These are phyloP conservation scores for Petaurus breviceps DNA, from an alignment of 2,113 vertebrate genomes.

Conservation along the genomic window DNA sequence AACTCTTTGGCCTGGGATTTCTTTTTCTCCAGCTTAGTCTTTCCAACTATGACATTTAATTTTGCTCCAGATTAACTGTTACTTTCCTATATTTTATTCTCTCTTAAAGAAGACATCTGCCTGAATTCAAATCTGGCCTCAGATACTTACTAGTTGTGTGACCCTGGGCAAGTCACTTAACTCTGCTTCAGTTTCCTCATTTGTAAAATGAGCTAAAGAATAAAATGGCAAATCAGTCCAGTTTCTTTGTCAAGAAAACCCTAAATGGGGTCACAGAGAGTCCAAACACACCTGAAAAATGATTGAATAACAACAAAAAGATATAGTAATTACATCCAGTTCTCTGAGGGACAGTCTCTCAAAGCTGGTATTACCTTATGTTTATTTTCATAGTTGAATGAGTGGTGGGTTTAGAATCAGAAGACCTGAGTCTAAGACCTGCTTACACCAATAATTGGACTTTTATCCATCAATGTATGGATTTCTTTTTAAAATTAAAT, in stretches of 20 bases:
- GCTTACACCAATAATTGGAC: not conserved
- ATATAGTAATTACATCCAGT: not conserved
- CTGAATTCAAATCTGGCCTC: not conserved
- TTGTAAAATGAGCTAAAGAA: too few relatives aligned
- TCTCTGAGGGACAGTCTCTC: not conserved
- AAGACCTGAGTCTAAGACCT: not conserved
- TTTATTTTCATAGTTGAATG: not conserved
- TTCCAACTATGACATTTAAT: not conserved
- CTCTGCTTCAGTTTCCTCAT: too few relatives aligned
- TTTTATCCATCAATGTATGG: not conserved
- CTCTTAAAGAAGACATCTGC: not conserved
- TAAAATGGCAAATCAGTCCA: too few relatives aligned
- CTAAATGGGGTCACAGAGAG: too few relatives aligned
- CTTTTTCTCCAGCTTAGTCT: not conserved
- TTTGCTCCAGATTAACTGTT: not conserved
- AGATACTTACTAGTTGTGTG: not conserved
- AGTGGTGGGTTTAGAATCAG: not conserved
- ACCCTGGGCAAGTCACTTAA: not conserved
- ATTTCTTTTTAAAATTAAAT: not conserved
- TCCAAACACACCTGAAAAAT: too few relatives aligned
- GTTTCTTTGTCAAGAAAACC: too few relatives aligned
- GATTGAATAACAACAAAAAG: not conserved
- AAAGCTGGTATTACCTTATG: not conserved
- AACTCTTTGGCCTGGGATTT: too few relatives aligned
- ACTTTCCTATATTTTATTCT: not conserved